A percentile compares a stretch with the other conserved stretches of the same genome.
phyloP scores from a whole-genome alignment of 1,140 invertebrate species.

The Maconellicoccus hirsutus region DNA sequence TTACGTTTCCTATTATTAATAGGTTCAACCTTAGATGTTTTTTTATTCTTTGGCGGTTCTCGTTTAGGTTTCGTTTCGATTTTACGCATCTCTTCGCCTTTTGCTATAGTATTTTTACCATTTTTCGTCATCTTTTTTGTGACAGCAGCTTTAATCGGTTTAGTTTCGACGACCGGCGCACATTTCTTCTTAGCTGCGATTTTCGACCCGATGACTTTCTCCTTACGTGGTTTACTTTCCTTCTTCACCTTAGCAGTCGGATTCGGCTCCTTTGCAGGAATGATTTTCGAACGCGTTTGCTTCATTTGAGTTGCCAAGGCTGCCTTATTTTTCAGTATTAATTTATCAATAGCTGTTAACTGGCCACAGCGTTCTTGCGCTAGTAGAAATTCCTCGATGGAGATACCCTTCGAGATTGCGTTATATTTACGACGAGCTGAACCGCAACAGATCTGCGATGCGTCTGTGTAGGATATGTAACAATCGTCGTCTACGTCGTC shows the following conservation, averaged over 20 bases:
- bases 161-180: not conserved
- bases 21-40: not conserved
- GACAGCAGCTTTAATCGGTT: not conserved
- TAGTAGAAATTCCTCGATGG: not conserved
- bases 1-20: not conserved
- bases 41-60: not conserved
- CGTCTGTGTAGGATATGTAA: not conserved
- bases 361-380: not conserved
- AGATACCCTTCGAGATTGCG: not conserved
- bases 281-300: not conserved
- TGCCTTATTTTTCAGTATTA: constrained; percentile 3
- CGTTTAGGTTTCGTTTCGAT: not conserved
- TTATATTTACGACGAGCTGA: not conserved
- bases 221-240: not conserved
- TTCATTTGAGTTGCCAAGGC: not conserved
- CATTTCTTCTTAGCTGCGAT: not conserved
- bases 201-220: not conserved
- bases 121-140: not conserved
- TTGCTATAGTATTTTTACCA: no score
- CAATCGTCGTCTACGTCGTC: no score
- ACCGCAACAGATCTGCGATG: not conserved
- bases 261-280: not conserved
- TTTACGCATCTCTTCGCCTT: not conserved
- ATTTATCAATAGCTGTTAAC: not conserved
- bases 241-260: not conserved